Conservation (phyloP, 2,888 invertebrate species). For the Tetragonisca angustula region DNA sequence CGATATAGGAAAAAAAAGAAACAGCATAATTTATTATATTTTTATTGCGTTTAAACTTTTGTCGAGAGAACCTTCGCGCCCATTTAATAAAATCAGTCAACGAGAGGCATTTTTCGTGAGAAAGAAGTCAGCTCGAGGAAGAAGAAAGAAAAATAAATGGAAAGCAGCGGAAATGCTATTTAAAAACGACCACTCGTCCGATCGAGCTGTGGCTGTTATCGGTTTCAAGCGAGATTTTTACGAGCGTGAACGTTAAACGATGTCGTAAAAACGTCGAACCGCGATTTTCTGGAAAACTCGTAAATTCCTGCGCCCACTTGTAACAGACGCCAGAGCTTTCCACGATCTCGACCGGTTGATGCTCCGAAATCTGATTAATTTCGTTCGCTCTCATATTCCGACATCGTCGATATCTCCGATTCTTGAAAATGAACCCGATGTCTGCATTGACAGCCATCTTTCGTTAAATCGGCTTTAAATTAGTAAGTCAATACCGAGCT, state of each 20-base stretch:
- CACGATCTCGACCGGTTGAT: neutral
- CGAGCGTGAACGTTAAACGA: constrained; percentile 66
- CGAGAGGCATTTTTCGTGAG: neutral
- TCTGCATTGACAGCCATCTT: neutral
- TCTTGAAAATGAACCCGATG: neutral
- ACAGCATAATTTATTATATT: too few species aligned
- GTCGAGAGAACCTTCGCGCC: too few species aligned
- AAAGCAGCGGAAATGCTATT: neutral
- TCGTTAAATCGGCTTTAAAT: too few species aligned
- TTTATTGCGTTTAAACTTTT: too few species aligned
- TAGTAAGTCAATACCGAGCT: too few species aligned
- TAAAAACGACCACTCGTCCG: constrained; percentile 25
- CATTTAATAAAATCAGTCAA: too few species aligned
- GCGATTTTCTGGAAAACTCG: constrained; percentile 74
- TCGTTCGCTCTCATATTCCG: neutral
- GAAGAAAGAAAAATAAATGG: neutral
- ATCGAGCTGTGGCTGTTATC: constrained; percentile 60
- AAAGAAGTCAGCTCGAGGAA: neutral
- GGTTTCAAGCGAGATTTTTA: constrained; percentile 47
- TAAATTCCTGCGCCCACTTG: constrained; percentile 71
- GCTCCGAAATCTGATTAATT: neutral
- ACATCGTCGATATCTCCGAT: too few species aligned
- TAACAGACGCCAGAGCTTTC: constrained; percentile 9
- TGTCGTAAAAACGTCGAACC: constrained; percentile 68
- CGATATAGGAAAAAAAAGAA: too few species aligned